Base-by-base conservation (phyloP, 1,140 invertebrate genomes). In the Nixonia krombeini region DNA sequence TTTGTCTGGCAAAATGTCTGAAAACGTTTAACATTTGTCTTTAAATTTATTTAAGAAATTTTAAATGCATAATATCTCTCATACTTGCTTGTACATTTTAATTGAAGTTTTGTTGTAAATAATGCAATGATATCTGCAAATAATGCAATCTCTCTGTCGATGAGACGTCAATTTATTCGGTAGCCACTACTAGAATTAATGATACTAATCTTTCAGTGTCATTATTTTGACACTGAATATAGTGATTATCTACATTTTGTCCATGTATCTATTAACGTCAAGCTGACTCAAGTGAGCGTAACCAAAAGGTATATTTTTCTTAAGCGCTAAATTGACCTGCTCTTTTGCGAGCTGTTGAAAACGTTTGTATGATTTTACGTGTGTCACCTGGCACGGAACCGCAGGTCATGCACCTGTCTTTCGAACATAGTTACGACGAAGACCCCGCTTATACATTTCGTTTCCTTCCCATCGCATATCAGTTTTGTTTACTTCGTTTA, bases 341-440 rank as follows among this genome's bases (percentile, higher is more conserved):
- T 29, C 29, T 8, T 15, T 29, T 47, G 16, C 16, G 23, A 33
- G 33, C 18, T 28, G 26, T 18, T 42, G 56, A 12, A 33, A 41
- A 41, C 31, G 18, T 28, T 18, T 38, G 17, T 12, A 28, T n/a
- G 28, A 35, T 44, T 56, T 61, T 52, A 55, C 28, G 66, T 16
- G 18, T 61, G 41, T 64, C 66, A 70, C 66, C 66, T 70, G 66
- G 59, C 59, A n/a, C 31, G 26, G 9, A 47, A 37, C 35, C 40
- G 44, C 37, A 35, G 53, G 47, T 57, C 50, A 40, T 16, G 33
- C 66, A 70, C 66, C 66, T 70, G 66, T 63, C 63, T 55, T 46
- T 50, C 4, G n/a, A 6, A 35, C 33, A 13, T 13, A 35, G 13
- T 13, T 13, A 7, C 12, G 33, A 6, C 4, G 6, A 35, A 10